Conservation (phyloP, 2,888 invertebrate species). For the Hypselothyrea guttata region DNA sequence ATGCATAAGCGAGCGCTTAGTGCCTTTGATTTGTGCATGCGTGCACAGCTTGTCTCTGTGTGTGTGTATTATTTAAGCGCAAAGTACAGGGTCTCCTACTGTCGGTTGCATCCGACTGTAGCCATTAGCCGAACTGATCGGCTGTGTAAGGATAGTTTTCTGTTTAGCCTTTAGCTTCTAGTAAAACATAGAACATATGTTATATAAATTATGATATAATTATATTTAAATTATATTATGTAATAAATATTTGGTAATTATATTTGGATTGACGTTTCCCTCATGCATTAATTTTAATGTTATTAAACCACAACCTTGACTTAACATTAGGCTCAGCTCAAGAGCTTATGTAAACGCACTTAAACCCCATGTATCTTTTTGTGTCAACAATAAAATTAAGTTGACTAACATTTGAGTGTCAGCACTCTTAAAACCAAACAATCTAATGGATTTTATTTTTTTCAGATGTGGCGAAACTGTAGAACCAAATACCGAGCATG, state of each 20-base stretch:
- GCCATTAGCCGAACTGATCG: too few relatives aligned
- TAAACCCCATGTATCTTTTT: conserved; percentile 46
- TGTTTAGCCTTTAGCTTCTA: too few relatives aligned
- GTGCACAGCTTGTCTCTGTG: too few relatives aligned
- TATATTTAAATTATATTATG: neutral
- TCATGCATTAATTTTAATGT: neutral
- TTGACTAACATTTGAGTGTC: conserved; percentile 11
- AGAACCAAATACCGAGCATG: conserved; percentile 70
- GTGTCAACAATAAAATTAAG: conserved; percentile 34
- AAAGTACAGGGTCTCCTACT: too few relatives aligned
- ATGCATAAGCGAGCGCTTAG: too few relatives aligned
- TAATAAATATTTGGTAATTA: too few relatives aligned
- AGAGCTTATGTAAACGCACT: conserved; percentile 22
- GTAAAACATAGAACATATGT: neutral
- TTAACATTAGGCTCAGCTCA: conserved; percentile 18
- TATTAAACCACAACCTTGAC: conserved; percentile 14
- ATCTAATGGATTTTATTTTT: conserved; percentile 16
- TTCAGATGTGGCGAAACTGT: conserved; percentile 78
- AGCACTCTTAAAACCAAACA: conserved; percentile 15
- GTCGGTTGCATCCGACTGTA: too few relatives aligned
- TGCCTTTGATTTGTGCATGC: too few relatives aligned
- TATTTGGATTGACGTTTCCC: too few relatives aligned
- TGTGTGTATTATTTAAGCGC: too few relatives aligned
- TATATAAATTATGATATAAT: neutral
- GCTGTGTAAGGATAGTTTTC: too few relatives aligned